phyloP scores from a whole-genome alignment of 2,888 invertebrate species.

The Orgyia antiqua region DNA sequence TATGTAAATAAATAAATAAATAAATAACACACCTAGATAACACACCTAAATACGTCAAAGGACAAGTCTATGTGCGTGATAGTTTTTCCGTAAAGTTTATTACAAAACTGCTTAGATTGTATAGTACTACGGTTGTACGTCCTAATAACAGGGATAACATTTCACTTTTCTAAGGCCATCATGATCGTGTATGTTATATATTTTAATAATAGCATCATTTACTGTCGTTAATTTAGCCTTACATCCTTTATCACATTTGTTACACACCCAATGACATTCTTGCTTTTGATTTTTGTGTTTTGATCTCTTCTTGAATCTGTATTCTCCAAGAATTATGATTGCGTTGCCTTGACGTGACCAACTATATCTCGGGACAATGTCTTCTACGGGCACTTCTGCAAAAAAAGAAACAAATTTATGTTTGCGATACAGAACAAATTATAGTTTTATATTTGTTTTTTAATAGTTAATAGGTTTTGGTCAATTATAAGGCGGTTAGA shows the following conservation, averaged over 20 bases:
- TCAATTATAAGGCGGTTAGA: too few species aligned
- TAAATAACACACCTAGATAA: too few species aligned
- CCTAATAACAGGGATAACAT: background rate
- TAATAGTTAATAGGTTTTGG: too few species aligned
- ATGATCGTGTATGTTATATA: slow-evolving; percentile 59
- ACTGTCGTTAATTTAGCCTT: slow-evolving; percentile 61
- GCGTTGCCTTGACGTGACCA: slow-evolving; percentile 69
- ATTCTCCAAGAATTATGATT: slow-evolving; percentile 60
- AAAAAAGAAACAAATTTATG: background rate
- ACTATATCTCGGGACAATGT: slow-evolving; percentile 49
- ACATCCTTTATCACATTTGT: slow-evolving; percentile 65
- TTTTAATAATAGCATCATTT: slow-evolving; percentile 60
- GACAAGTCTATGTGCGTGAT: too few species aligned
- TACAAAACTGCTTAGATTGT: too few species aligned
- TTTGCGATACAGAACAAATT: background rate
- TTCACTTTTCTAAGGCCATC: slow-evolving; percentile 32
- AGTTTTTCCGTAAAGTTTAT: too few species aligned
- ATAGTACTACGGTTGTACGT: too few species aligned
- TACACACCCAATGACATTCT: slow-evolving; percentile 68
- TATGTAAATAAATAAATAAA: too few species aligned
- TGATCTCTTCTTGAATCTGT: slow-evolving; percentile 66
- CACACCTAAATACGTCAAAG: too few species aligned
- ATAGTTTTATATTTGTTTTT: too few species aligned
- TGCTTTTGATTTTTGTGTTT: slow-evolving; percentile 54
- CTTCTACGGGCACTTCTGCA: slow-evolving; percentile 27